A percentile compares a stretch with the other conserved stretches of the same genome.
Evolutionary conservation across 2,888 invertebrate species (phyloP).

Genomic region (Meta bourneti): DNA sequence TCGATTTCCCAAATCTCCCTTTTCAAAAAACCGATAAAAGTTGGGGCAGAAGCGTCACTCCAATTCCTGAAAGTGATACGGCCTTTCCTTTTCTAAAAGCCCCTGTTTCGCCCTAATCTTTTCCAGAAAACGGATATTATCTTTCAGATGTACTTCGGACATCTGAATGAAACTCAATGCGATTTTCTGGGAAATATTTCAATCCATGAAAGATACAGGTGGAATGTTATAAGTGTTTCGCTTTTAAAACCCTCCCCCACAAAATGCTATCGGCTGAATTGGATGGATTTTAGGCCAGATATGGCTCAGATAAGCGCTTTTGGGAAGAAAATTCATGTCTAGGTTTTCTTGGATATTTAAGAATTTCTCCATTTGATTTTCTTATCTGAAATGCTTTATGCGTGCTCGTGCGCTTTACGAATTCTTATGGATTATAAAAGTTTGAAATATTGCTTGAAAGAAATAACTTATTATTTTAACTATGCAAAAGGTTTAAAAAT

Average conservation of each 20-base stretch:
- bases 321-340: neutral
- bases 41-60: constrained; percentile 21
- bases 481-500: too few species aligned
- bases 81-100: constrained; percentile 20
- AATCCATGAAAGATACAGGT: constrained; percentile 37
- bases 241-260: constrained; percentile 46
- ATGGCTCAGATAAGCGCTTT: neutral
- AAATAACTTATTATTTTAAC: too few species aligned
- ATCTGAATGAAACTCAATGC: constrained; percentile 63
- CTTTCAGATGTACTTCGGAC: constrained; percentile 53
- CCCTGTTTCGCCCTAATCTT: constrained; percentile 60
- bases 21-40: neutral
- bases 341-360: too few species aligned
- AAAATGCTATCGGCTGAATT: constrained; percentile 42
- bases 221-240: constrained; percentile 55
- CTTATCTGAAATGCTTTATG: too few species aligned
- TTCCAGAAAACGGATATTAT: constrained; percentile 60
- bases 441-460: too few species aligned
- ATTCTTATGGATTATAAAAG: too few species aligned
- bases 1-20: too few species aligned
- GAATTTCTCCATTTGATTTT: neutral
- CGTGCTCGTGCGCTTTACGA: too few species aligned
- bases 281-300: constrained; percentile 29
- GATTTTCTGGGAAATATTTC: constrained; percentile 54
- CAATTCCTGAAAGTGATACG: neutral